These are phyloP conservation scores for Lepeophtheirus salmonis DNA, from an alignment of 1,140 invertebrate genomes.

Conservation along the genomic window DNA sequence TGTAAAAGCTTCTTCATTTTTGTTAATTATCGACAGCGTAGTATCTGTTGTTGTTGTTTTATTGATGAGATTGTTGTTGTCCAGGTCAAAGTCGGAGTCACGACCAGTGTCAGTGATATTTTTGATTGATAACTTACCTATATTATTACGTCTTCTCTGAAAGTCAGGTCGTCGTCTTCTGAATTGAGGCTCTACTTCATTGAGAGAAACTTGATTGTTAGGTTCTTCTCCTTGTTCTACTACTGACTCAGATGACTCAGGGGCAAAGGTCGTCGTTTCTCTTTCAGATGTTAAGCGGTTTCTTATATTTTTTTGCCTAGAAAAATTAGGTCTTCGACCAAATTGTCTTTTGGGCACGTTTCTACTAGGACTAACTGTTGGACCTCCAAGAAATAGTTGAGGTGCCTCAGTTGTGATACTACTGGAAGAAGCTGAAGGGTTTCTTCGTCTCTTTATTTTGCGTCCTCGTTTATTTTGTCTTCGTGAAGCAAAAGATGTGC, in stretches of 20 bases:
- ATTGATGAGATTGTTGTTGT: neutral
- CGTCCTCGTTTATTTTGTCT: neutral
- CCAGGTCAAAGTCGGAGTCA: neutral
- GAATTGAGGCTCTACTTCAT: neutral
- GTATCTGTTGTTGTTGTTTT: no score
- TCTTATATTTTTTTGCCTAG: neutral
- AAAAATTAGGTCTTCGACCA: neutral
- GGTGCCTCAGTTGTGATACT: neutral
- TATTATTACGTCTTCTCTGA: neutral
- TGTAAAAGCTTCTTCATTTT: no score
- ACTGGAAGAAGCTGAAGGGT: neutral
- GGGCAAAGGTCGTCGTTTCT: neutral
- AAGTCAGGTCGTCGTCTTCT: neutral
- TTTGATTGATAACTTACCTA: neutral
- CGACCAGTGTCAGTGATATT: neutral
- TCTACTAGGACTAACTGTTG: no score
- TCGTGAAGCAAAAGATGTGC: neutral
- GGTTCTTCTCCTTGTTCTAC: no score
- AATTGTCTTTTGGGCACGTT: neutral
- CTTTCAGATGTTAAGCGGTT: neutral
- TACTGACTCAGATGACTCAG: neutral
- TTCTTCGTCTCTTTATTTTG: neutral
- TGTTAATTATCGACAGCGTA: no score
- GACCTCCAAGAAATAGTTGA: no score
- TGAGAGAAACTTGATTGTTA: neutral